Evolutionary conservation across 2,797 vertebrate species (phyloP), one percentile per base, ranked within the genome.

Genomic region (Graptemys geographica): DNA sequence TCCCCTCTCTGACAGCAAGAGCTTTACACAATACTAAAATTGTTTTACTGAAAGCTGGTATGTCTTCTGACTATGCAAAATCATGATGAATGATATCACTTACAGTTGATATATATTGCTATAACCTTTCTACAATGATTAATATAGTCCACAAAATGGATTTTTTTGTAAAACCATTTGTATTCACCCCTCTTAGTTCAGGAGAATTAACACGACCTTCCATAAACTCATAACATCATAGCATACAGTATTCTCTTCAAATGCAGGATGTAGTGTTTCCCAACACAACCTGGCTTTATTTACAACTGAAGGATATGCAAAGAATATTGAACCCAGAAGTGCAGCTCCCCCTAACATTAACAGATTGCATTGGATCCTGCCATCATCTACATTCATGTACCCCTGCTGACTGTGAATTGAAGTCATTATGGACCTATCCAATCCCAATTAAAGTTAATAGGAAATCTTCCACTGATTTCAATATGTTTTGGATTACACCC

Each of bases 221-320:
- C 88, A 92, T 80, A 15, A 0, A 56, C 37, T 82, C 3, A 25
- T 92, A 62, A 86, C 23, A 57, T 21, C 51, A 13, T 52, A 87
- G 33, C 6, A 69, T 3, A 91, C 11, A 56, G 12, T 23, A 84
- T 90, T 94, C 87, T 25, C 80, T 69, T 62, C 11, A 90, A 92
- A 84, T 10, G 28, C 44, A 74, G 5, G 11, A 87, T 4, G 2
- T 52, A 90, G 23, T 41, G 31, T 19, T 56, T 28, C 89, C 23
- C 27, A 84, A 21, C 49, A 79, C 21, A 53, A 83, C 21, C 86
- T 4, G 92, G 10, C 47, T 97, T 93, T 87, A 93, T 84, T 95
- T 94, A 82, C 56, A 95, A 94, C 25, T 72, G 7, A 93, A 95
- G 97, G 96, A 97, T 97, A 97, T 57, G 51, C 92, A 97, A 97